Conservation (phyloP, 2,113 vertebrate genomes). For the Arothron firmamentum region DNA sequence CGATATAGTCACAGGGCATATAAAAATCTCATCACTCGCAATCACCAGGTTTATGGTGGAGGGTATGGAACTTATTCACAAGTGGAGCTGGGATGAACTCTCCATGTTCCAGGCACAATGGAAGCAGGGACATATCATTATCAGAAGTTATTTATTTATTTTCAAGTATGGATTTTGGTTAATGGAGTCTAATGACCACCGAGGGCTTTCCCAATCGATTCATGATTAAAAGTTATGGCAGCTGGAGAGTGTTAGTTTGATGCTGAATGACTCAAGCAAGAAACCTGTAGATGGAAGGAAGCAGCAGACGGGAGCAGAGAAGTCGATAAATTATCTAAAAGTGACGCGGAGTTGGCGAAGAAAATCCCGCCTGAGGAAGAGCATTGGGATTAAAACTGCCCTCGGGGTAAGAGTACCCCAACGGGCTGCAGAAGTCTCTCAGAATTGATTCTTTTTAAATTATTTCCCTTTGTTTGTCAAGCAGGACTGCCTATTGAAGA, state of each 20-base stretch:
- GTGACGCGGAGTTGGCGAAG: conserved; percentile 1
- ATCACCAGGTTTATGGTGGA: not conserved
- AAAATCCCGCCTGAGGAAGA: not conserved
- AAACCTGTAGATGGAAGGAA: not conserved
- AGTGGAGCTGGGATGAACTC: conserved; percentile 1
- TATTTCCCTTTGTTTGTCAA: no score
- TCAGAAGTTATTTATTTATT: conserved; percentile 13
- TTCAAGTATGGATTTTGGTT: conserved; percentile 26
- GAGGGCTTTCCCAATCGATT: conserved; percentile 27
- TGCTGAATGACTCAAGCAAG: conserved; percentile 4
- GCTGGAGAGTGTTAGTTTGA: conserved; percentile 2
- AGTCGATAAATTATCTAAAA: conserved; percentile 39
- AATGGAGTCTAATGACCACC: conserved; percentile 44
- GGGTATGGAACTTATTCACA: not conserved
- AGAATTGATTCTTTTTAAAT: not conserved
- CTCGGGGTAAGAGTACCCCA: not conserved
- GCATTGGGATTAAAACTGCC: conserved; percentile 6
- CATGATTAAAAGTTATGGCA: conserved; percentile 8
- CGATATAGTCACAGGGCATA: not conserved
- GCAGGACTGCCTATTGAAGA: no score
- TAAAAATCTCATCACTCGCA: not conserved
- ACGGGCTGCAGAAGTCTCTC: not conserved
- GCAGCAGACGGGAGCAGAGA: not conserved
- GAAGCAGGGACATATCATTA: conserved; percentile 11
- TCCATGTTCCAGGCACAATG: conserved; percentile 7